A percentile compares a stretch with the other conserved stretches of the same genome.
phyloP scores from a whole-genome alignment of 2,888 invertebrate genomes.

The Heteropelma amictum region DNA sequence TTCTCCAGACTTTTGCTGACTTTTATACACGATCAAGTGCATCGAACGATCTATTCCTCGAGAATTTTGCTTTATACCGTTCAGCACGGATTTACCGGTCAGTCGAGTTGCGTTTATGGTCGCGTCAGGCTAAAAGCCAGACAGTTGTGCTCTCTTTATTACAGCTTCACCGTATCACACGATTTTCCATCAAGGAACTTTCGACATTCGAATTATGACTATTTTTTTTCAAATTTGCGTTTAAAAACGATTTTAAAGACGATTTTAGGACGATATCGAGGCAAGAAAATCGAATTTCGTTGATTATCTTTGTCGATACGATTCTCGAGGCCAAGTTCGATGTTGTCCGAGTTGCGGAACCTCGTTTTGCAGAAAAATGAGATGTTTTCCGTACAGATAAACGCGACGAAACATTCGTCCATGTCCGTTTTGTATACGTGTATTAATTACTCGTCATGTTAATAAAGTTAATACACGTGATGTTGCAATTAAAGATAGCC shows the following conservation, averaged over 20 bases:
- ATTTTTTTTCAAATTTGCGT: no score
- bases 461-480: conserved; percentile 63
- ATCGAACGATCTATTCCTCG: conserved; percentile 1
- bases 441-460: conserved; percentile 62
- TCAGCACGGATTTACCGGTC: conserved; percentile 68
- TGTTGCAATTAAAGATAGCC: conserved; percentile 58
- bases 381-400: not conserved
- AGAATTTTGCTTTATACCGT: not conserved
- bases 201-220: no score
- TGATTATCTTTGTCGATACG: no score
- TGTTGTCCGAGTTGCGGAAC: no score
- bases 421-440: conserved; percentile 32
- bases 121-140: conserved; percentile 23
- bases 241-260: no score
- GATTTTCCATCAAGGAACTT: no score
- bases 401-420: not conserved
- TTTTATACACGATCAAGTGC: conserved; percentile 2
- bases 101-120: conserved; percentile 71
- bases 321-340: no score
- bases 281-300: no score
- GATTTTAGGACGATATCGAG: no score
- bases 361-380: no score
- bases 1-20: not conserved
- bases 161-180: not conserved
- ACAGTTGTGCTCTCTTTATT: conserved; percentile 21